These are phyloP conservation scores for Apteryx mantelli DNA, from an alignment of 2,113 vertebrate species.

Conservation along the genomic window DNA sequence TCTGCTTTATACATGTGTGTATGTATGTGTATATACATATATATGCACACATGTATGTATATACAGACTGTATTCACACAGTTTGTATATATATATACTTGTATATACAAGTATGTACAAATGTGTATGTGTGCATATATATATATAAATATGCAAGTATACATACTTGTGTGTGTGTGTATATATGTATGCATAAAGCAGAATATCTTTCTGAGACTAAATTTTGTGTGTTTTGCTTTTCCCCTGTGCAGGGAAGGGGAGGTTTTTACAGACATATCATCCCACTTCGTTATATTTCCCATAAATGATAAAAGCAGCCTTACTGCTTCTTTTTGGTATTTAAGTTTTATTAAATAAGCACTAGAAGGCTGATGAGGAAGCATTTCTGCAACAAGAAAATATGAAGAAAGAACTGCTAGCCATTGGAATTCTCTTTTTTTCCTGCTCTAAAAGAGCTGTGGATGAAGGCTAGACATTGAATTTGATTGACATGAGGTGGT, in stretches of 20 bases:
- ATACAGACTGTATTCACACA: too few species aligned
- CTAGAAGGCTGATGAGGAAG: background rate
- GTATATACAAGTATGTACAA: background rate
- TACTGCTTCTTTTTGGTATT: background rate
- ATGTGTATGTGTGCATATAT: background rate
- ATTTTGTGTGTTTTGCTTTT: background rate
- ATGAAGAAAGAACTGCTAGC: background rate
- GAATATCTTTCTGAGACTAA: background rate
- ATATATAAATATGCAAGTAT: background rate
- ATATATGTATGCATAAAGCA: background rate
- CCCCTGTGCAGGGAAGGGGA: background rate
- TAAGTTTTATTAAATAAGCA: background rate
- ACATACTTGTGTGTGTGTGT: background rate
- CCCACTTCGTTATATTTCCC: background rate
- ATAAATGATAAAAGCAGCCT: background rate
- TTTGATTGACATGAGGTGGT: constrained; percentile 14
- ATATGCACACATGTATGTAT: too few species aligned
- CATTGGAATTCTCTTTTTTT: background rate
- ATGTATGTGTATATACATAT: too few species aligned
- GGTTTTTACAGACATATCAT: background rate
- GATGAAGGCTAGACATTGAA: background rate
- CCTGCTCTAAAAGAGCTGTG: background rate
- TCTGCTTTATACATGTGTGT: too few species aligned
- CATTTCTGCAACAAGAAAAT: background rate
- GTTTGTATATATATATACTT: too few species aligned